Evolutionary conservation across 2,888 invertebrate species (phyloP).

Genomic region (Gortyna flavago): DNA sequence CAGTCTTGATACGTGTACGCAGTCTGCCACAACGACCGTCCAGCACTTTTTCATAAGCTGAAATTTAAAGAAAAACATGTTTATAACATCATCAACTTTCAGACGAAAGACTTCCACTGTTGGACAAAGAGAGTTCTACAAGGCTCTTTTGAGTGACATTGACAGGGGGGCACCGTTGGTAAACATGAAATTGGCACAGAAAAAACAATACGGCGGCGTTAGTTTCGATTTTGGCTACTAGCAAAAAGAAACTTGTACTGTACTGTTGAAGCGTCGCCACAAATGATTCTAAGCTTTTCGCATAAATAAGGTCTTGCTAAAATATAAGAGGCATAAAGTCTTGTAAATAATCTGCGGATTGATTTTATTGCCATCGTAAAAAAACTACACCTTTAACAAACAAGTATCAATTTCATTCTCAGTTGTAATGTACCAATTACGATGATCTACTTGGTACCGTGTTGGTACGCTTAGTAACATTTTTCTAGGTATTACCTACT

Average conservation of each 20-base stretch:
- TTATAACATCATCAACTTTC: background rate
- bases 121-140: background rate
- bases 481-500: slow-evolving; percentile 30
- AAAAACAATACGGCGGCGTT: background rate
- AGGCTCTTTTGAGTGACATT: background rate
- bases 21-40: slow-evolving; percentile 85
- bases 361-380: background rate
- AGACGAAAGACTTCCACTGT: background rate
- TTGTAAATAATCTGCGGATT: background rate
- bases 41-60: slow-evolving; percentile 84
- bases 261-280: background rate
- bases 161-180: background rate
- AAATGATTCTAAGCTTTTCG: background rate
- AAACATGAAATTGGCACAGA: too few species aligned
- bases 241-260: too few species aligned
- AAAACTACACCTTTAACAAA: background rate
- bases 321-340: background rate
- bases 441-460: background rate
- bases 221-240: background rate
- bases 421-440: background rate
- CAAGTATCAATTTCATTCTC: background rate
- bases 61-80: slow-evolving; percentile 59
- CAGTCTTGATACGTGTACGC: slow-evolving; percentile 83
- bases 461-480: background rate
- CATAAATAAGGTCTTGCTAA: background rate